These are phyloP conservation scores for Megaceryle maxima DNA, from an alignment of 2,113 vertebrate genomes.

Conservation along the genomic window DNA sequence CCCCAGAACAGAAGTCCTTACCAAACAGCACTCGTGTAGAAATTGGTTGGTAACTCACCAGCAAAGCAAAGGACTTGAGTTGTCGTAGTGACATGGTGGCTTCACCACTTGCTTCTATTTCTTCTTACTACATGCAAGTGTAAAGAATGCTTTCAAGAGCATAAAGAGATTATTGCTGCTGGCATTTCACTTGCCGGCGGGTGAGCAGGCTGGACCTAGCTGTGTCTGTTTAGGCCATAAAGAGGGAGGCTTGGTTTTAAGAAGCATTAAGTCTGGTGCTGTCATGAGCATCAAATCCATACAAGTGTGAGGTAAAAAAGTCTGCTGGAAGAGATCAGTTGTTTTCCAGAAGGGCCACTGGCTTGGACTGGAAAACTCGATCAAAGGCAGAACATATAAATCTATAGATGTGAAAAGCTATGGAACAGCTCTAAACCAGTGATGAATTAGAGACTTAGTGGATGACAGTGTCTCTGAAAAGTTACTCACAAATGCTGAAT, in stretches of 20 bases:
- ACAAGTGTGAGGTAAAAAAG: background rate
- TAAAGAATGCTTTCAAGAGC: background rate
- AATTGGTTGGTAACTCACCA: background rate
- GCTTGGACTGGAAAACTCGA: background rate
- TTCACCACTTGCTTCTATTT: background rate
- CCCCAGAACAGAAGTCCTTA: background rate
- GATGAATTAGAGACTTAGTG: background rate
- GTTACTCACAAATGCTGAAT: background rate
- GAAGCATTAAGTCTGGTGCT: background rate
- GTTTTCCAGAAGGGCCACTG: background rate
- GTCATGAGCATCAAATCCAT: background rate
- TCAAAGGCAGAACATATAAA: background rate
- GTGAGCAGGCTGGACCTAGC: background rate
- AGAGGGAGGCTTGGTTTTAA: background rate
- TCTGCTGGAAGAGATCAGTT: background rate
- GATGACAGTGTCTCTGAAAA: constrained; percentile 1
- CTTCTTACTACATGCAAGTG: background rate
- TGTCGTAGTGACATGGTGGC: background rate
- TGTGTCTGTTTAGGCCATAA: background rate
- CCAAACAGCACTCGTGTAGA: background rate
- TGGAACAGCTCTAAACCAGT: background rate
- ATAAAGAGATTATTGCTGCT: background rate
- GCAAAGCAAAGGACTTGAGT: background rate
- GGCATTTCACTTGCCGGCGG: background rate
- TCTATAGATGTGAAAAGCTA: background rate